Evolutionary conservation across 2,888 invertebrate genomes (phyloP).

Genomic region (Parochlus steinenii): DNA sequence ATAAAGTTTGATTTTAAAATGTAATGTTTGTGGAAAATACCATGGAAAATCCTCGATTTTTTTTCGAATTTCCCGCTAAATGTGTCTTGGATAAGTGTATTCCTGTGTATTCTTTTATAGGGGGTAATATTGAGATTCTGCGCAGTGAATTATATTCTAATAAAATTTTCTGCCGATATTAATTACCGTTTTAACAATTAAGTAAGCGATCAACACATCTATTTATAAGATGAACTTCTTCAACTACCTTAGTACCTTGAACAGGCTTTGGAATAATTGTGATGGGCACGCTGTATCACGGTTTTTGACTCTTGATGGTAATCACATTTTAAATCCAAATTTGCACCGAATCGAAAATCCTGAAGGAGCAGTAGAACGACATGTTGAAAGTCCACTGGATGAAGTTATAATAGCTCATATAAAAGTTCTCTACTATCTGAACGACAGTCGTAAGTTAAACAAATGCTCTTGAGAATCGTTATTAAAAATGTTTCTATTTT

Average conservation of each 20-base stretch:
- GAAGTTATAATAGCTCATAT: constrained; percentile 60
- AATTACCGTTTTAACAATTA: too few species aligned
- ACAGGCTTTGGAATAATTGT: constrained; percentile 41
- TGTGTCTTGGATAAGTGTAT: too few species aligned
- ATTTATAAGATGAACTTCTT: constrained; percentile 8
- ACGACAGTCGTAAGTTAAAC: constrained; percentile 29
- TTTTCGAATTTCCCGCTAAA: too few species aligned
- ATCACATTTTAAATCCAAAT: constrained; percentile 52
- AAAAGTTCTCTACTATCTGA: constrained; percentile 38
- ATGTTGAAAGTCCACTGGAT: constrained; percentile 54
- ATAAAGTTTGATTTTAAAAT: too few species aligned
- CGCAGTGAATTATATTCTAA: too few species aligned
- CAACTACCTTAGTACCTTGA: constrained; percentile 30
- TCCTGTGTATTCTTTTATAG: too few species aligned
- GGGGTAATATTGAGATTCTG: too few species aligned
- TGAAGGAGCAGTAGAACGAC: constrained; percentile 49
- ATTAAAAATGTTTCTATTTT: constrained; percentile 11
- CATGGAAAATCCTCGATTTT: too few species aligned
- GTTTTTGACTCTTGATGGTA: constrained; percentile 48
- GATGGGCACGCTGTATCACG: constrained; percentile 43
- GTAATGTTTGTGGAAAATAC: too few species aligned
- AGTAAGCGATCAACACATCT: background rate
- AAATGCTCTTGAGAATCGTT: constrained; percentile 4
- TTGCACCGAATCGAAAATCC: constrained; percentile 54
- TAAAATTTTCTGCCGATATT: too few species aligned